A percentile compares a stretch with the other conserved stretches of the same genome.
Evolutionary conservation across 2,113 vertebrate genomes (phyloP).

Genomic region (Callorhinus ursinus): DNA sequence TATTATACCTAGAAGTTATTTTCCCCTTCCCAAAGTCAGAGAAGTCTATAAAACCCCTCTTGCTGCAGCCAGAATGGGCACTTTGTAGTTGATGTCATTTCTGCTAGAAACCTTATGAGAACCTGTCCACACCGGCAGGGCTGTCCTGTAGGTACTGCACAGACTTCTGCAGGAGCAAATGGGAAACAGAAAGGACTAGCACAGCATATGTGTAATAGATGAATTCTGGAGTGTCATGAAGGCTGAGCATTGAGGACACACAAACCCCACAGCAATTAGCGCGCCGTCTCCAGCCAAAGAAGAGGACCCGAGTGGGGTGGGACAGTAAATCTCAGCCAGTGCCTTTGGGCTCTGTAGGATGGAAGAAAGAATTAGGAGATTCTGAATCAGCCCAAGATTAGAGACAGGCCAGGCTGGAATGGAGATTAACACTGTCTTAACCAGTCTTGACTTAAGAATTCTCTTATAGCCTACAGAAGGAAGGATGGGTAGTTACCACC

Average conservation of each 20-base stretch:
- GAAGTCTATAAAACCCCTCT: constrained; percentile 37
- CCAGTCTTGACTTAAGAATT: not conserved
- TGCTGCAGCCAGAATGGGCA: not conserved
- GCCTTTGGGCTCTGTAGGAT: not conserved
- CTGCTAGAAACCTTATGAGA: not conserved
- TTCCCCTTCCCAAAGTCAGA: not conserved
- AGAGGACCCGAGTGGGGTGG: too few species aligned
- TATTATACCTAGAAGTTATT: constrained; percentile 42
- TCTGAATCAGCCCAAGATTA: not conserved
- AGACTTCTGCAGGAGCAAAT: not conserved
- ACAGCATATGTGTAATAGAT: not conserved
- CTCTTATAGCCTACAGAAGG: not conserved
- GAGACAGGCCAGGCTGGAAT: not conserved
- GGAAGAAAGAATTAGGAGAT: not conserved
- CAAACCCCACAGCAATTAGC: not conserved
- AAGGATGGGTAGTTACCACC: not conserved
- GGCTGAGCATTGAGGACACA: not conserved
- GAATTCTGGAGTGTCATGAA: not conserved
- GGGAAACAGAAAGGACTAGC: not conserved
- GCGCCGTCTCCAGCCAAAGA: not conserved
- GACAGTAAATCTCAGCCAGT: fast-evolving
- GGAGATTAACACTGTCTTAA: not conserved
- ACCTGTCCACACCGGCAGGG: too few species aligned
- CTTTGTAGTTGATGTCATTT: not conserved
- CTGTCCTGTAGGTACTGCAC: too few species aligned